A percentile compares a stretch with the other conserved stretches of the same genome.
Evolutionary conservation across 1,140 invertebrate species (phyloP).

Genomic region (Drosophila parabipectinata): DNA sequence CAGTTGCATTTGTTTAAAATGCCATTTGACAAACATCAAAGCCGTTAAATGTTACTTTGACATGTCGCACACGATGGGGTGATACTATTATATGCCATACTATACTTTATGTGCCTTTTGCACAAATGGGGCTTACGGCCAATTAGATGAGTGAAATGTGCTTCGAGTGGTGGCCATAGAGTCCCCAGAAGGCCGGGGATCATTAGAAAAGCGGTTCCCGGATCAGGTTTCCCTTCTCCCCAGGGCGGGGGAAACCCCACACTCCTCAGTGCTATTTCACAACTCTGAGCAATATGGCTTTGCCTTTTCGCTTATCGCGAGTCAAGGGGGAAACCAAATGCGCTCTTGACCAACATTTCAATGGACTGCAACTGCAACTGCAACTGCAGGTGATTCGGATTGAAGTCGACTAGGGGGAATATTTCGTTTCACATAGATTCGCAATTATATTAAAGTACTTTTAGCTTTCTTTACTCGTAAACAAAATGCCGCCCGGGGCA

Average conservation of each 20-base stretch:
- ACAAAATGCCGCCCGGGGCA: conserved; percentile 40
- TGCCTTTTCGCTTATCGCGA: conserved; percentile 40
- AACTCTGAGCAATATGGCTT: conserved; percentile 44
- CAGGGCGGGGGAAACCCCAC: neutral
- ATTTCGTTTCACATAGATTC: conserved; percentile 50
- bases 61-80: conserved; percentile 29
- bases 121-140: conserved; percentile 20
- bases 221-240: conserved; percentile 10
- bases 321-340: conserved; percentile 5
- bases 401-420: conserved; percentile 28
- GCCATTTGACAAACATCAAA: conserved; percentile 58
- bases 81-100: neutral
- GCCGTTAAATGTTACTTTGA: conserved; percentile 54
- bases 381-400: conserved; percentile 7
- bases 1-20: conserved; percentile 59
- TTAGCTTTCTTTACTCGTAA: conserved; percentile 35
- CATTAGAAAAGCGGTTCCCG: conserved; percentile 4
- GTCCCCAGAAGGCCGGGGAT: conserved; percentile 1
- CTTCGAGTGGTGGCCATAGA: neutral
- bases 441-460: conserved; percentile 66
- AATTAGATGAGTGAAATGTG: conserved; percentile 51
- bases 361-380: neutral
- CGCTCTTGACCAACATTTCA: conserved; percentile 68
- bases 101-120: neutral
- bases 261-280: conserved; percentile 48